Conservation (phyloP, 1,140 invertebrate genomes). For the Heliothis subflexa region DNA sequence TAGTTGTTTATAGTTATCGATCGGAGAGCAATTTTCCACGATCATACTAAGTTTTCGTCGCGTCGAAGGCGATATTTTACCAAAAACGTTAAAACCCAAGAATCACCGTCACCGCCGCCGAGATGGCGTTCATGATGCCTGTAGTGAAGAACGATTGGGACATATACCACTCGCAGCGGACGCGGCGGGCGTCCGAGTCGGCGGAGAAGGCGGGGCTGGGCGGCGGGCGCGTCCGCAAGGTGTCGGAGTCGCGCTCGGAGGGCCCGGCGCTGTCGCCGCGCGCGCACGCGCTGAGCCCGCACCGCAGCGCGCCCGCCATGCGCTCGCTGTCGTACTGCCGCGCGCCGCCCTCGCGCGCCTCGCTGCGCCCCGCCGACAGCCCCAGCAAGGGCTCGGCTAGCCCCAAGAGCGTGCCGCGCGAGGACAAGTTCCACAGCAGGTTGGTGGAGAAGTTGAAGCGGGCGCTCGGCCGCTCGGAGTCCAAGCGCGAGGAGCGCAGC, state of each 20-base stretch:
- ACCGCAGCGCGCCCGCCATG: slow-evolving; percentile 89
- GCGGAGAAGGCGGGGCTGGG: slow-evolving; percentile 87
- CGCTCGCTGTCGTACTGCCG: slow-evolving; percentile 88
- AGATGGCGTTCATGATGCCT: slow-evolving; percentile 97
- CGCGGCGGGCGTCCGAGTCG: slow-evolving; percentile 91
- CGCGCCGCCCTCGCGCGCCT: slow-evolving; percentile 86
- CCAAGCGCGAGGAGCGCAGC: slow-evolving; percentile 77
- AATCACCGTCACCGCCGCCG: slow-evolving; percentile 76
- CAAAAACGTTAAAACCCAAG: slow-evolving; percentile 81
- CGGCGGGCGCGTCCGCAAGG: slow-evolving; percentile 90
- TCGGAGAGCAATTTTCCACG: slow-evolving; percentile 58
- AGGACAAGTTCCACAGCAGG: slow-evolving; percentile 94
- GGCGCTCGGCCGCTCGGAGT: slow-evolving; percentile 89
- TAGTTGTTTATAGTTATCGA: slow-evolving; percentile 60
- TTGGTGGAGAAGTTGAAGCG: slow-evolving; percentile 94
- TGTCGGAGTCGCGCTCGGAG: slow-evolving; percentile 94
- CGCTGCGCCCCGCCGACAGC: slow-evolving; percentile 87
- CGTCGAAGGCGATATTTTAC: slow-evolving; percentile 63
- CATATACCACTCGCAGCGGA: slow-evolving; percentile 94
- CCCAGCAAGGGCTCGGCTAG: slow-evolving; percentile 86
- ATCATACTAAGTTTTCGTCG: slow-evolving; percentile 58
- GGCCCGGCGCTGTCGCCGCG: slow-evolving; percentile 91
- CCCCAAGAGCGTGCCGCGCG: slow-evolving; percentile 88
- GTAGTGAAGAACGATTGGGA: slow-evolving; percentile 97
- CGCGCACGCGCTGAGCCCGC: slow-evolving; percentile 87